A percentile compares a stretch with the other conserved stretches of the same genome.
Conservation (phyloP, 2,888 invertebrate genomes). For the Ditula angustiorana region DNA sequence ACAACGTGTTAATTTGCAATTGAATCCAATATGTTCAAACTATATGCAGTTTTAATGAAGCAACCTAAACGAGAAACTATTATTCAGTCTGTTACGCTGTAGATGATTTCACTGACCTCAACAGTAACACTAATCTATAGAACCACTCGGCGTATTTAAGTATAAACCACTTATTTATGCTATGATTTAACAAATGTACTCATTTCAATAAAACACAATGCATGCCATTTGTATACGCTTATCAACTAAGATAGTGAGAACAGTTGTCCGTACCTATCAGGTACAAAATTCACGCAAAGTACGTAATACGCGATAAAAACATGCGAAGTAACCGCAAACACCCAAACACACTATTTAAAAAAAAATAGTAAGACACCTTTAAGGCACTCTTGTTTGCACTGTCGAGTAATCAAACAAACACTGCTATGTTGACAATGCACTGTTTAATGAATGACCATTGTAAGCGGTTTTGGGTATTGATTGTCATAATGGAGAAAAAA, state of each 20-base stretch:
- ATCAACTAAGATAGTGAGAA: background rate
- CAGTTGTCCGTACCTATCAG: background rate
- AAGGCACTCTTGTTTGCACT: background rate
- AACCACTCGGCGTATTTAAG: background rate
- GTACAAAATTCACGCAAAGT: background rate
- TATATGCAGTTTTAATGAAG: background rate
- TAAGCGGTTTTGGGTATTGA: background rate
- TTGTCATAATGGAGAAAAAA: background rate
- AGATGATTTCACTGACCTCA: background rate
- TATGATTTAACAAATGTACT: background rate
- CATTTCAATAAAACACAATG: background rate
- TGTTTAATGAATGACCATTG: constrained; percentile 6
- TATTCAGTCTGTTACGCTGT: background rate
- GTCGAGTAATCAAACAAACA: background rate
- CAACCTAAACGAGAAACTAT: no score
- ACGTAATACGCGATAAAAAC: background rate
- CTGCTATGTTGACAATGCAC: background rate
- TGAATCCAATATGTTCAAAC: background rate
- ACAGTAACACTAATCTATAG: background rate
- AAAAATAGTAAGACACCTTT: background rate
- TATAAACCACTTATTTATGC: background rate
- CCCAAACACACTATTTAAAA: constrained; percentile 1
- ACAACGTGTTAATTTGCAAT: background rate
- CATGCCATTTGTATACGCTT: background rate
- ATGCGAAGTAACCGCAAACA: background rate